A percentile compares a stretch with the other conserved stretches of the same genome.
phyloP scores from a whole-genome alignment of 2,888 invertebrate genomes.

The Brachynemurus nebulosus region DNA sequence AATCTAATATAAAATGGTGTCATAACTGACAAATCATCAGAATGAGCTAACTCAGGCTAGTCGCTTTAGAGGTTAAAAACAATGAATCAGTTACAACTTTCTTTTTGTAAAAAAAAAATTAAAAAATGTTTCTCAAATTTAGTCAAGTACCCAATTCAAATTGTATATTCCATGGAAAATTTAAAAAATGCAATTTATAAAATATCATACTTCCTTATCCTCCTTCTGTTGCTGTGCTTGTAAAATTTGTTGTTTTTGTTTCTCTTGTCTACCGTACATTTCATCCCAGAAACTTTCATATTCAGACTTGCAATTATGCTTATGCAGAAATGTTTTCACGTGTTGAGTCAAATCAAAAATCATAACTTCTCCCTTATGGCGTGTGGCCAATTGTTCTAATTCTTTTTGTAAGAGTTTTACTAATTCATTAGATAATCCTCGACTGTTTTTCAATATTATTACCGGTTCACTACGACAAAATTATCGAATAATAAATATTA shows the following conservation, averaged over 20 bases:
- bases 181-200: slow-evolving; percentile 4
- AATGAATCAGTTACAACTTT: no score
- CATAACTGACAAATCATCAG: no score
- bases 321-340: slow-evolving; percentile 63
- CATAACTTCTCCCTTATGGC: slow-evolving; percentile 67
- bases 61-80: no score
- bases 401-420: slow-evolving; percentile 45
- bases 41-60: no score
- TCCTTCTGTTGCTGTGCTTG: slow-evolving; percentile 49
- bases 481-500: background rate
- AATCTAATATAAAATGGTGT: no score
- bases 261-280: slow-evolving; percentile 63
- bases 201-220: slow-evolving; percentile 41
- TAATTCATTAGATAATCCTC: slow-evolving; percentile 62
- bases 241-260: slow-evolving; percentile 46
- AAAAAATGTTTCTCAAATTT: no score
- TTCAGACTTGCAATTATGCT: slow-evolving; percentile 72
- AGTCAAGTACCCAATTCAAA: no score
- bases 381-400: slow-evolving; percentile 40
- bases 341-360: slow-evolving; percentile 70
- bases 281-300: slow-evolving; percentile 79
- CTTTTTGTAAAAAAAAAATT: no score
- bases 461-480: slow-evolving; percentile 41
- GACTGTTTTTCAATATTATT: slow-evolving; percentile 56
- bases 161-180: no score